Evolutionary conservation across 2,113 vertebrate genomes (phyloP), one percentile per base, ranked within the genome.

Genomic region (Uria aalge): DNA sequence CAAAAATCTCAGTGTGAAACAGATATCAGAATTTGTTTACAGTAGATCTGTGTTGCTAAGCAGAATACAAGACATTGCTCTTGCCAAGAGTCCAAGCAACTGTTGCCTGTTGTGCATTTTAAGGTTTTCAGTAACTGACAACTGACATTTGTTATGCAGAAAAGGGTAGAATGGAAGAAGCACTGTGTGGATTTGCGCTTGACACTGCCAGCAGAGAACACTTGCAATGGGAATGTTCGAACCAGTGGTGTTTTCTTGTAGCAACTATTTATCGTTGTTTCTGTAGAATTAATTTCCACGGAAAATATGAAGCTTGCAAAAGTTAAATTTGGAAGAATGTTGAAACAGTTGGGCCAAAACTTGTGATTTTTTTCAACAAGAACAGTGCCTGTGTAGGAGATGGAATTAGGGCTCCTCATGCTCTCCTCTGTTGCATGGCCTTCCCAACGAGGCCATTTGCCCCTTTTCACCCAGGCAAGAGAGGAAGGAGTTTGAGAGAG

Each of bases 381-480:
- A 76, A 21, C 15, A 21, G 29, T 15, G 63, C 27, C 38, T 24
- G 8, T 41, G 21, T 20, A 16, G 48, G 38, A 73, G 27, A 13
- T 1, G 4, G 20, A 47, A 15, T 45, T 17, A 30, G 36, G 15
- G 8, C 16, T 75, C 26, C 15, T 55, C 7, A 8, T 2, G 23
- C 29, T 43, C 10, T 52, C 32, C 18, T 20, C 27, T 22, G 26
- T 16, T 5, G 24, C 27, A 27, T 34, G 32, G 16, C 48, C n/a
- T 71, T 29, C 32, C 2, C 34, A 15, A 10, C 0, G 9, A 30
- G 2, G 41, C 20, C 16, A 2, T n/a, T 22, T 7, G 5, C 9
- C 15, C 8, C 14, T 43, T 38, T 48, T 15, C 41, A 12, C 9
- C 21, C 2, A 5, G 15, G 4, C 9, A 52, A 3, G 12, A 48